Percentiles rank a stretch among this genome's conserved stretches.
phyloP scores from a whole-genome alignment of 2,797 vertebrate genomes.

The Enteromius unitaeniatus region DNA sequence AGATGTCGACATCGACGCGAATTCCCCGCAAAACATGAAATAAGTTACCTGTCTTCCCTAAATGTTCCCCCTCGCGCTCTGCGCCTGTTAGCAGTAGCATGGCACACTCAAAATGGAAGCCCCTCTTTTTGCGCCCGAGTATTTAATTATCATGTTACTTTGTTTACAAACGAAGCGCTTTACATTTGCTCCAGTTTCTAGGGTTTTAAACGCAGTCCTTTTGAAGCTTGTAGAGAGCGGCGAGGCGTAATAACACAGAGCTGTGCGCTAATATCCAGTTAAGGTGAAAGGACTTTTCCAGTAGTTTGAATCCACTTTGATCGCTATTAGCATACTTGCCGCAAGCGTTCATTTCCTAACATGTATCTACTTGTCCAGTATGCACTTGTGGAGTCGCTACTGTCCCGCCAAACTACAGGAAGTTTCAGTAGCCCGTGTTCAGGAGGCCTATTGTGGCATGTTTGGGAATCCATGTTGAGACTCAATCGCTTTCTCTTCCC shows the following conservation, averaged over 20 bases:
- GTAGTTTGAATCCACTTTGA: constrained; percentile 13
- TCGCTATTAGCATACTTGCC: neutral
- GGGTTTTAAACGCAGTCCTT: neutral
- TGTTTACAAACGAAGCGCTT: neutral
- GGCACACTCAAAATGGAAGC: constrained; percentile 58
- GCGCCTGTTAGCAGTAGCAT: neutral
- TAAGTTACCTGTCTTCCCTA: neutral
- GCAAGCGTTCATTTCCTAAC: constrained; percentile 3
- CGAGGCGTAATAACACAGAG: neutral
- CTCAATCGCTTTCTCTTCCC: constrained; percentile 37
- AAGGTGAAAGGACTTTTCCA: neutral
- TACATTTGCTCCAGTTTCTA: neutral
- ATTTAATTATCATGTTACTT: neutral
- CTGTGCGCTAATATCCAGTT: neutral
- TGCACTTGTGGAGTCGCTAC: constrained; percentile 7
- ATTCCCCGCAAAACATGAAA: neutral
- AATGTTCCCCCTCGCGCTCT: neutral
- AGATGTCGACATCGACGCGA: neutral
- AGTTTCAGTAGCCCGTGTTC: constrained; percentile 36
- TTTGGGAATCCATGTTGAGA: constrained; percentile 57
- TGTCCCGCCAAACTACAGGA: constrained; percentile 39
- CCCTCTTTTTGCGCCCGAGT: neutral
- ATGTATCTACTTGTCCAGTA: constrained; percentile 31
- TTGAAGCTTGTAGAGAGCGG: neutral
- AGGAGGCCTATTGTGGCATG: constrained; percentile 29